Percentiles rank a stretch among this genome's conserved stretches.
Evolutionary conservation across 1,140 invertebrate genomes (phyloP).

Genomic region (Drosophila persimilis): DNA sequence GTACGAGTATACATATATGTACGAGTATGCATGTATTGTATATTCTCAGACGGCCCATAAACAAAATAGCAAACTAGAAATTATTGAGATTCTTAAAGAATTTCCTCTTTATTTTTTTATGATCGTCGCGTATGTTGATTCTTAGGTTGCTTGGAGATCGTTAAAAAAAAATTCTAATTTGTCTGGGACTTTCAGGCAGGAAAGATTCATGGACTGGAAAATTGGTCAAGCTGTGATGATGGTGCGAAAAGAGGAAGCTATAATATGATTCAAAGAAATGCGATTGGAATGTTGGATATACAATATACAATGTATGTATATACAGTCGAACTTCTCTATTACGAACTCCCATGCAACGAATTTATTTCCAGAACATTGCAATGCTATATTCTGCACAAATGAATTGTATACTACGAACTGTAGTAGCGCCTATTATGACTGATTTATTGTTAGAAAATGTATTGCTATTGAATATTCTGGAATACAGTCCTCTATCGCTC

Average conservation of each 20-base stretch:
- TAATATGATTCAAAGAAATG: too few species aligned
- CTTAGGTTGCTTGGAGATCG: constrained; percentile 28
- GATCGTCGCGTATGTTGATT: constrained; percentile 15
- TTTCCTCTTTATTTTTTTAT: constrained; percentile 29
- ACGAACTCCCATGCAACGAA: too few species aligned
- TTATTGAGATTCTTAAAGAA: constrained; percentile 49
- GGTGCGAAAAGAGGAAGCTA: not conserved
- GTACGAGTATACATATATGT: constrained; percentile 4
- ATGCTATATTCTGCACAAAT: too few species aligned
- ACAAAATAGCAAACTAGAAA: constrained; percentile 64
- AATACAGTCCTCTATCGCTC: too few species aligned
- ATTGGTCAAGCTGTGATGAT: constrained; percentile 2
- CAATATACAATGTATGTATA: not conserved
- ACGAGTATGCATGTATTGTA: constrained; percentile 17
- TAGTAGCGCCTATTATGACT: too few species aligned
- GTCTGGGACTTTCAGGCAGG: constrained; percentile 9
- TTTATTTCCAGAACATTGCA: too few species aligned
- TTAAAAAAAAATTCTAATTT: constrained; percentile 17
- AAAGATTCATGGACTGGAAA: constrained; percentile 14
- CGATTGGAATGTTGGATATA: not conserved
- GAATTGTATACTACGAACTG: too few species aligned
- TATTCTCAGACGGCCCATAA: constrained; percentile 51
- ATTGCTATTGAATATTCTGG: too few species aligned
- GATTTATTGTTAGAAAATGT: too few species aligned
- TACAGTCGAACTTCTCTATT: too few species aligned